Percentiles rank a stretch among this genome's conserved stretches.
These are phyloP conservation scores for Emberiza fucata DNA, from an alignment of 2,113 vertebrate genomes.

Conservation along the genomic window DNA sequence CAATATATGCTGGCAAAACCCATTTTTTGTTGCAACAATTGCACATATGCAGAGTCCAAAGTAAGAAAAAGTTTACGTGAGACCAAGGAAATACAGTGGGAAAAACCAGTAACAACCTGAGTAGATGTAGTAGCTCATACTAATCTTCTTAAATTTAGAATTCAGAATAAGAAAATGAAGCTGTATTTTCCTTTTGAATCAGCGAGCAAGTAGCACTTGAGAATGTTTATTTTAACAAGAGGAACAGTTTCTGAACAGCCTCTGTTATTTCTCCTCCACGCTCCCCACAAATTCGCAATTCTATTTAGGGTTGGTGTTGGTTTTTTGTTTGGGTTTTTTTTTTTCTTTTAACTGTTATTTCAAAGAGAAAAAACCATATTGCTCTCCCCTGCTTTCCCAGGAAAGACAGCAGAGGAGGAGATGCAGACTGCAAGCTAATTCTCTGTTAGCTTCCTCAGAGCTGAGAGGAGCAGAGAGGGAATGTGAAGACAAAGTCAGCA, in stretches of 20 bases:
- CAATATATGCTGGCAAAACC: neutral
- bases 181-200: neutral
- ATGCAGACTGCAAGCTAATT: neutral
- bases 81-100: neutral
- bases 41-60: neutral
- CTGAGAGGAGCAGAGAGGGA: neutral
- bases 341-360: neutral
- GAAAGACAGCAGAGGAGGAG: neutral
- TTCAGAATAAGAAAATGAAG: neutral
- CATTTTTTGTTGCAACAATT: neutral
- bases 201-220: neutral
- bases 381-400: neutral
- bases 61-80: neutral
- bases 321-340: neutral
- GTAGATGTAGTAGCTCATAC: neutral
- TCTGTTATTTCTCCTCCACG: neutral
- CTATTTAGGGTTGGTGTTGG: neutral
- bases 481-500: neutral
- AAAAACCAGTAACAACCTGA: neutral
- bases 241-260: neutral
- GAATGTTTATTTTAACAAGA: neutral
- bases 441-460: neutral
- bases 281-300: neutral
- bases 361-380: neutral
- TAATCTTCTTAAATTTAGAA: neutral